Percentiles rank a stretch among this genome's conserved stretches.
phyloP scores from a whole-genome alignment of 2,113 vertebrate genomes.

The Dipodomys merriami region DNA sequence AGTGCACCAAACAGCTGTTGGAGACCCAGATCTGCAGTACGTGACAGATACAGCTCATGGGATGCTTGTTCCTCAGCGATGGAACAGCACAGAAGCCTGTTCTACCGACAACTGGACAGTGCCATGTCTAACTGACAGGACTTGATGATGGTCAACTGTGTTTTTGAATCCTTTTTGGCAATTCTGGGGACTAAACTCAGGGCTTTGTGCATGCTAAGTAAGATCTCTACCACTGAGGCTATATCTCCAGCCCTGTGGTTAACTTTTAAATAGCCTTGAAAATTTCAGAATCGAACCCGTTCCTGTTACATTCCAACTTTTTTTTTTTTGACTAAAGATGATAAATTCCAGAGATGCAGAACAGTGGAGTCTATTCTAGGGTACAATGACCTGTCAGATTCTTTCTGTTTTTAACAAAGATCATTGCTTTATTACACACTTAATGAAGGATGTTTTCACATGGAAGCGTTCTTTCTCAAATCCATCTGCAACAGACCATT shows the following conservation, averaged over 20 bases:
- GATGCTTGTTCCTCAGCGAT: background rate
- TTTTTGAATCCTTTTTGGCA: too few relatives aligned
- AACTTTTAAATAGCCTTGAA: background rate
- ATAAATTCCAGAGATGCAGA: background rate
- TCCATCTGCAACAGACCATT: conserved; percentile 34
- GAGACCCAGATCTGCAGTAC: background rate
- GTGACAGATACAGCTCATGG: background rate
- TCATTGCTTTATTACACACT: background rate
- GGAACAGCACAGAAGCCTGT: background rate
- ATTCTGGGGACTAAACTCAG: too few relatives aligned
- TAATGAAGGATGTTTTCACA: background rate
- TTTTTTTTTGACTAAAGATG: background rate
- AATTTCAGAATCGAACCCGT: background rate
- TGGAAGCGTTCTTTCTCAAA: conserved; percentile 32
- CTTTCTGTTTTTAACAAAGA: background rate
- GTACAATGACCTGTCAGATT: background rate
- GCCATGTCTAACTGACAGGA: background rate
- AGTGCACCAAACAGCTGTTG: background rate
- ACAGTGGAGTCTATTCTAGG: background rate
- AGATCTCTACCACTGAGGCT: background rate
- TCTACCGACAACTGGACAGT: background rate
- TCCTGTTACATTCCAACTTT: background rate
- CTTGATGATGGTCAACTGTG: background rate
- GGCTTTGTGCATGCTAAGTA: background rate
- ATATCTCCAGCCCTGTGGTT: background rate